Evolutionary conservation across 37 sponge, comb jelly and placozoan species (phyloP).

Genomic region (Mnemiopsis leidyi): DNA sequence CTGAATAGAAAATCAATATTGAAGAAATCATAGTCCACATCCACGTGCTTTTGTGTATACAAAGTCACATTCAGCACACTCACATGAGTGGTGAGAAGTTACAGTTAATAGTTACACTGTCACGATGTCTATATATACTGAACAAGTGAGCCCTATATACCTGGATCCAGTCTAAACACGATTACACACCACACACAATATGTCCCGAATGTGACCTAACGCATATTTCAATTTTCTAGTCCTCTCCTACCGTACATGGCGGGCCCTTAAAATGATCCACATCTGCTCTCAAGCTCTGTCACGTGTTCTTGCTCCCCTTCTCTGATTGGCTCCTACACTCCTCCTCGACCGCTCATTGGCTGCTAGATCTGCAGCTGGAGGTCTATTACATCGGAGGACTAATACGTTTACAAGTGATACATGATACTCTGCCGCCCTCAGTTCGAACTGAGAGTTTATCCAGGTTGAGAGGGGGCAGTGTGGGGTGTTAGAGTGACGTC

Average conservation of each 20-base stretch:
- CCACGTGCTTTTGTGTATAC: too few relatives aligned
- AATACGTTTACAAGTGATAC: background rate
- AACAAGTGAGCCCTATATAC: too few relatives aligned
- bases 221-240: background rate
- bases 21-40: too few relatives aligned
- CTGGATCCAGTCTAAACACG: too few relatives aligned
- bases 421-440: background rate
- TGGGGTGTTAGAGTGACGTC: too few relatives aligned
- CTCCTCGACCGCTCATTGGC: background rate
- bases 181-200: too few relatives aligned
- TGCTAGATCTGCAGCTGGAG: background rate
- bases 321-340: background rate
- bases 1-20: too few relatives aligned
- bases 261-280: background rate
- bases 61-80: too few relatives aligned
- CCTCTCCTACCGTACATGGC: background rate
- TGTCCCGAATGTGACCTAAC: too few relatives aligned
- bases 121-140: too few relatives aligned
- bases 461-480: background rate
- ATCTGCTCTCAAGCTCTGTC: background rate
- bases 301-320: background rate
- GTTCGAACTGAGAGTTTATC: background rate
- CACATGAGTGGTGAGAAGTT: too few relatives aligned
- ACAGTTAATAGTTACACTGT: too few relatives aligned
- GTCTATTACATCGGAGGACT: background rate